phyloP scores from a whole-genome alignment of 2,797 vertebrate genomes.

The Neoniphon sammara region DNA sequence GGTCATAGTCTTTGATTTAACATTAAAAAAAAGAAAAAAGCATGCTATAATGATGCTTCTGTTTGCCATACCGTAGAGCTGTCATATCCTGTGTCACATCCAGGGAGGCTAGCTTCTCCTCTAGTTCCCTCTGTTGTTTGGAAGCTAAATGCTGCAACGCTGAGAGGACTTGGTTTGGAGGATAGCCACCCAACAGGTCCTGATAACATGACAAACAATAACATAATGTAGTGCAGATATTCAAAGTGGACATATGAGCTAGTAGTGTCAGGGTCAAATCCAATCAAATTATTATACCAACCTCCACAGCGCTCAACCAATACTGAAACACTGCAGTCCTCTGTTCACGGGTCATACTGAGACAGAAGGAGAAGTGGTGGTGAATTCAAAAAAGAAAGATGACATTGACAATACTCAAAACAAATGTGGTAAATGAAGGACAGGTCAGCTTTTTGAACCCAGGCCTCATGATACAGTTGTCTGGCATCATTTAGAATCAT shows the following conservation, averaged over 20 bases:
- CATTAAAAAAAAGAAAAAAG: no score
- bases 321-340: constrained; percentile 76
- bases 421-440: not conserved
- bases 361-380: not conserved
- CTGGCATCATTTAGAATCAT: no score
- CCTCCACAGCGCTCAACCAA: constrained; percentile 82
- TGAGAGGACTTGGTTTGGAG: constrained; percentile 82
- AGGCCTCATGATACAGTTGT: no score
- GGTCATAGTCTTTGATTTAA: not conserved
- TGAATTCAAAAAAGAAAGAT: not conserved
- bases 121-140: constrained; percentile 76
- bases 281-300: constrained; percentile 40
- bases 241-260: not conserved
- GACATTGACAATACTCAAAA: not conserved
- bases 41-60: not conserved
- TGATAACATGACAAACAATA: constrained; percentile 55
- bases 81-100: constrained; percentile 78
- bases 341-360: constrained; percentile 76
- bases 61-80: constrained; percentile 72
- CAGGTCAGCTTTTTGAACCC: no score
- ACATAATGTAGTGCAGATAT: constrained; percentile 8
- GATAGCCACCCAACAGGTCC: constrained; percentile 77
- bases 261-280: not conserved
- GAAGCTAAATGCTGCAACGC: constrained; percentile 81
- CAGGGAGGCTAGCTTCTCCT: constrained; percentile 75